These are phyloP conservation scores for Tauraco hartlaubi DNA, from an alignment of 2,797 vertebrate species.

Conservation along the genomic window DNA sequence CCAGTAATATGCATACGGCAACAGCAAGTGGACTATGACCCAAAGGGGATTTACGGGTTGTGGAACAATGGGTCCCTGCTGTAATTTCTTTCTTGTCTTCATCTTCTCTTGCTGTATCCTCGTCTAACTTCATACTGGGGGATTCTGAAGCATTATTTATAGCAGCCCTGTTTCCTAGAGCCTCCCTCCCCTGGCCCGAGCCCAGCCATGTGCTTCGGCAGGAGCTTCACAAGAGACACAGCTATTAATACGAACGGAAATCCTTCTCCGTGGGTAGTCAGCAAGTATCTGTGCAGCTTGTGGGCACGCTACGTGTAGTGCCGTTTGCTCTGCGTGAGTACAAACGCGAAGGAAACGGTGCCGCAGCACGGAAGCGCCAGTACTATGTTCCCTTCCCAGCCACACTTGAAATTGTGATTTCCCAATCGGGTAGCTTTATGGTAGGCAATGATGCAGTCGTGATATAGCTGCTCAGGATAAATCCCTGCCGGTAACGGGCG, in stretches of 20 bases:
- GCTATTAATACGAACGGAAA: neutral
- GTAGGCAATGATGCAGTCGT: neutral
- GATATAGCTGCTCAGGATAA: fast-evolving
- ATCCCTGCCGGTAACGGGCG: neutral
- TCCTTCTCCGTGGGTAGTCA: neutral
- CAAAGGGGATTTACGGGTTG: constrained; percentile 5
- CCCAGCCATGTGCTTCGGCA: neutral
- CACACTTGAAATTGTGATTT: fast-evolving
- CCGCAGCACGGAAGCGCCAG: neutral
- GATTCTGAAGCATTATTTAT: neutral
- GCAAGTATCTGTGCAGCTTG: neutral
- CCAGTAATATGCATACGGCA: fast-evolving
- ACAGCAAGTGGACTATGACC: constrained; percentile 16
- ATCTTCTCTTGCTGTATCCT: neutral
- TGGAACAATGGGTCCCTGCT: neutral
- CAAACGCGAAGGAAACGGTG: neutral
- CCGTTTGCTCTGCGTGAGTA: too few relatives aligned
- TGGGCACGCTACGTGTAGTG: neutral
- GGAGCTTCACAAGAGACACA: neutral
- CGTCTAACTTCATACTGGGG: neutral
- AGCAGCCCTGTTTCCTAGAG: neutral
- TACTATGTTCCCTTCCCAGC: fast-evolving
- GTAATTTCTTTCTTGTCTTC: neutral
- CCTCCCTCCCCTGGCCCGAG: neutral
- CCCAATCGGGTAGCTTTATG: fast-evolving